Percentiles rank a stretch among this genome's conserved stretches.
Evolutionary conservation across 1,140 invertebrate genomes (phyloP).

Genomic region (Drosophila carrolli): DNA sequence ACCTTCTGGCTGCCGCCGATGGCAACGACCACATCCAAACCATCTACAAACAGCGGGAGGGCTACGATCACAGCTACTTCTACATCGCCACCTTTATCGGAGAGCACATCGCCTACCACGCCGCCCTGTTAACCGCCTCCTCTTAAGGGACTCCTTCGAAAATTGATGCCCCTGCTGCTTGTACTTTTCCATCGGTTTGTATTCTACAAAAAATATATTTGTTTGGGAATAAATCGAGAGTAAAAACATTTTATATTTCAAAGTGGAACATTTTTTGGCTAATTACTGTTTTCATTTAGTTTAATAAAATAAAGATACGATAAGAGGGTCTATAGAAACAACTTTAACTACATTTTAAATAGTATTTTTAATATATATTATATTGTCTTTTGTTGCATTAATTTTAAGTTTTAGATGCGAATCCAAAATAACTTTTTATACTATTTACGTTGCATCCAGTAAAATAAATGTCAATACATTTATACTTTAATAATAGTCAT

Average conservation of each 20-base stretch:
- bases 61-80: conserved; percentile 98
- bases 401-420: too few species aligned
- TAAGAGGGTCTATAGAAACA: too few species aligned
- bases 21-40: conserved; percentile 89
- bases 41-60: conserved; percentile 92
- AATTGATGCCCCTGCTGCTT: not conserved
- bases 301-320: too few species aligned
- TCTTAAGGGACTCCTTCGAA: conserved; percentile 8
- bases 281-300: too few species aligned
- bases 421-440: too few species aligned
- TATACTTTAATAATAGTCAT: too few species aligned
- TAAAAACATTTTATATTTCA: not conserved
- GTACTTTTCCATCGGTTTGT: conserved; percentile 19
- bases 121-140: conserved; percentile 88
- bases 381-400: too few species aligned
- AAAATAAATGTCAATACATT: too few species aligned
- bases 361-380: too few species aligned
- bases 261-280: too few species aligned
- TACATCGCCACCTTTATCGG: conserved; percentile 97
- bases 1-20: conserved; percentile 90
- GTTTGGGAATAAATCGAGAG: conserved; percentile 20
- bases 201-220: not conserved
- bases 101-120: conserved; percentile 97
- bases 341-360: too few species aligned
- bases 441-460: too few species aligned